Evolutionary conservation across 2,113 vertebrate genomes (phyloP), one percentile per base, ranked within the genome.

Genomic region (Catharus bicknelli): DNA sequence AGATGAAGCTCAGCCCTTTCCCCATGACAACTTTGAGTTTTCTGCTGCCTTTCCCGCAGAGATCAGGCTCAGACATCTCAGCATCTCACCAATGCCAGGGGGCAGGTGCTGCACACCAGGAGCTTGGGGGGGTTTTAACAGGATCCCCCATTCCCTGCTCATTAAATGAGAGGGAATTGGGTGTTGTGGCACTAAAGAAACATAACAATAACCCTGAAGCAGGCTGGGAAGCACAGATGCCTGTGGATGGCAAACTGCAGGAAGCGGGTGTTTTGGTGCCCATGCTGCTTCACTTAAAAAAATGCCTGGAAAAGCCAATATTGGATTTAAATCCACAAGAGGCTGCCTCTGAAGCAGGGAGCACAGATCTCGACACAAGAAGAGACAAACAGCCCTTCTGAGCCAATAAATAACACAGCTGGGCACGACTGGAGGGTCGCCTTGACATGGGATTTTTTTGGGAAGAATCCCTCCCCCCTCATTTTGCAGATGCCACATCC

Each of bases 361-460:
- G 27, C 38, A 62, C 1, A 0, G 22, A 80, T 50, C 58, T 13
- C 58, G 72, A 21, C 29, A 45, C 32, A 72, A 57, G 23, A 47
- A 48, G 16, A 69, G 40, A 3, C 54, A 63, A 86, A 11, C 54
- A 42, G 17, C 62, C 36, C 36, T 76, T 61, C 36, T 27, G 19
- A 69, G n/a, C 14, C 8, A 3, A 16, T 9, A 59, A 57, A 11
- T 3, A 22, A 10, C 45, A 30, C 20, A 19, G 25, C 27, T n/a
- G 27, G 16, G 32, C 40, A 12, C 0, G 0, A 19, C 0, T 9
- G 25, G 17, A 76, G 20, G 7, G 21, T 61, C 0, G 1, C 40
- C 57, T 43, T 7, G 16, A 30, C 6, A 1, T 0, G 9, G 30
- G 43, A 13, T 27, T 76, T 64, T 76, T 76, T 61, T 14, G 6